Evolutionary conservation across 2,113 vertebrate genomes (phyloP).

Genomic region (Solea senegalensis): DNA sequence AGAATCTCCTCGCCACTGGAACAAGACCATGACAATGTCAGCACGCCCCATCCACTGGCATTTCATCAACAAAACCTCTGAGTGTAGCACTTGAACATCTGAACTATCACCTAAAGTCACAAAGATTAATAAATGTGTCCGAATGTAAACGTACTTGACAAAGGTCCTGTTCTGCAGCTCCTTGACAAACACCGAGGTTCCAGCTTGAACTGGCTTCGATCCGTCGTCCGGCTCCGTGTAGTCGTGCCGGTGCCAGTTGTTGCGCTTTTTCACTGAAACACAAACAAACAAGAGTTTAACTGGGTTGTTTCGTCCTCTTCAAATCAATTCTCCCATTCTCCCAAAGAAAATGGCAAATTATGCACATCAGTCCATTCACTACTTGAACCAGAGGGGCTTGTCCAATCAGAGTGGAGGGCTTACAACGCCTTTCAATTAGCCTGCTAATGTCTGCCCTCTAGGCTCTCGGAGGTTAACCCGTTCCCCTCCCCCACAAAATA

Average conservation of each 20-base stretch:
- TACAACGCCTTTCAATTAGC: conserved; percentile 65
- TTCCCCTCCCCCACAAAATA: background rate
- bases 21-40: conserved; percentile 6
- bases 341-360: conserved; percentile 29
- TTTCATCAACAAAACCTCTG: too few relatives aligned
- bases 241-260: conserved; percentile 97
- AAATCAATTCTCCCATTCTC: background rate
- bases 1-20: conserved; percentile 92
- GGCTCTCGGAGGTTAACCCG: conserved; percentile 38
- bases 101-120: too few relatives aligned
- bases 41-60: too few relatives aligned
- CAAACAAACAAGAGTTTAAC: conserved; percentile 1
- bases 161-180: conserved; percentile 89
- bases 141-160: conserved; percentile 82
- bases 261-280: conserved; percentile 92
- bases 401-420: conserved; percentile 49
- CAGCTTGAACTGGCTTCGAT: conserved; percentile 92
- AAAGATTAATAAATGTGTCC: background rate
- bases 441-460: conserved; percentile 58
- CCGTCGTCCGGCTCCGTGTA: conserved; percentile 93
- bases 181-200: conserved; percentile 90
- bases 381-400: conserved; percentile 31
- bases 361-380: conserved; percentile 22
- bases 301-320: background rate
- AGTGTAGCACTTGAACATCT: too few relatives aligned